A percentile compares a stretch with the other conserved stretches of the same genome.
phyloP scores from a whole-genome alignment of 2,888 invertebrate species.

The Rutpela maculata region DNA sequence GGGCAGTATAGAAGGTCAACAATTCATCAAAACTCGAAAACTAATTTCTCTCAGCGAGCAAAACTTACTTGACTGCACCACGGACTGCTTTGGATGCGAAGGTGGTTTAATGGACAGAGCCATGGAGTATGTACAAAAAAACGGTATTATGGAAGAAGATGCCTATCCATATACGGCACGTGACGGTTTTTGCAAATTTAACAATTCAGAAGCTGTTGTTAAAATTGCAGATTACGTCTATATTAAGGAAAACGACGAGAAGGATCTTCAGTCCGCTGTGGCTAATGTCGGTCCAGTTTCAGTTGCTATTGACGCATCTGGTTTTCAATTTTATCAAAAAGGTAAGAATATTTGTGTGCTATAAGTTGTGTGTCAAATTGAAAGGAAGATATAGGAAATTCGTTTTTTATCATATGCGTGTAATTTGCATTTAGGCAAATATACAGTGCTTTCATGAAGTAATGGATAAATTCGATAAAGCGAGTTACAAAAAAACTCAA shows the following conservation, averaged over 20 bases:
- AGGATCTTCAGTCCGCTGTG: constrained; percentile 51
- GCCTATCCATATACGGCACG: constrained; percentile 90
- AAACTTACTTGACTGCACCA: constrained; percentile 89
- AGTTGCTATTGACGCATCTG: constrained; percentile 58
- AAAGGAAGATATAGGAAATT: too few species aligned
- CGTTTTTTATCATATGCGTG: too few species aligned
- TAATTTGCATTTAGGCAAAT: too few species aligned
- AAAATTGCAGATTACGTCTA: constrained; percentile 87
- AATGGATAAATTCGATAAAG: too few species aligned
- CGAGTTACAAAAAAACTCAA: too few species aligned
- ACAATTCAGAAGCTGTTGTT: constrained; percentile 81
- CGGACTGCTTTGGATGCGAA: constrained; percentile 91
- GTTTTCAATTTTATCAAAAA: constrained; percentile 87
- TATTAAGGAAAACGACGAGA: constrained; percentile 71
- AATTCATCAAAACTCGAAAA: constrained; percentile 85
- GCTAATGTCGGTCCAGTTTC: constrained; percentile 55
- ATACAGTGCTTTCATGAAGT: too few species aligned
- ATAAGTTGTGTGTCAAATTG: too few species aligned
- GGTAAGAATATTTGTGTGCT: constrained; percentile 70
- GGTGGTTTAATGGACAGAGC: constrained; percentile 90
- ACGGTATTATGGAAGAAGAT: constrained; percentile 89
- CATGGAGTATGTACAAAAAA: constrained; percentile 87
- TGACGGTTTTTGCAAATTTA: constrained; percentile 84
- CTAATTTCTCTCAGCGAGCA: constrained; percentile 92
- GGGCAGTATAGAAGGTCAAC: constrained; percentile 93